Conservation (phyloP, 2,113 vertebrate species). For the Dolichallabes microphthalmus region DNA sequence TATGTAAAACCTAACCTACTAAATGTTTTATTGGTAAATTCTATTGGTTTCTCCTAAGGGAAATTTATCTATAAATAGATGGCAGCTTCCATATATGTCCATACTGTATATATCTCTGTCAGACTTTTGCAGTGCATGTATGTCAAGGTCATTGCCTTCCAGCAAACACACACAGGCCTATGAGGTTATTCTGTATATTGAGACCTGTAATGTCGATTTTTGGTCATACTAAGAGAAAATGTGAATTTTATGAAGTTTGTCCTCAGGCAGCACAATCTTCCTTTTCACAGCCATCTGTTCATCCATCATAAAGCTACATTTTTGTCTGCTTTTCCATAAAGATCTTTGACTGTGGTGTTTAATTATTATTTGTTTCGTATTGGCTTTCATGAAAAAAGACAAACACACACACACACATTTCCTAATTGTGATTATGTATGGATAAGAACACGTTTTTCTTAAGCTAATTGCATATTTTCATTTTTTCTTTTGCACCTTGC, state of each 20-base stretch:
- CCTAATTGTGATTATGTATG: neutral
- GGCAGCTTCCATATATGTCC: too few species aligned
- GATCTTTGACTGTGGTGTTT: neutral
- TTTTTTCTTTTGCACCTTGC: neutral
- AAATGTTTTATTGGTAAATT: neutral
- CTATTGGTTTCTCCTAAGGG: neutral
- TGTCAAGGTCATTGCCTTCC: neutral
- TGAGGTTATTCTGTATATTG: neutral
- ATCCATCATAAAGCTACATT: neutral
- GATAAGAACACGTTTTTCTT: neutral
- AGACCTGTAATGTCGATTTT: neutral
- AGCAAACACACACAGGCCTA: neutral
- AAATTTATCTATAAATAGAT: neutral
- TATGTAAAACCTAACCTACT: neutral
- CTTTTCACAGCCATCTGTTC: neutral
- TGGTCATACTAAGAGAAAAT: neutral
- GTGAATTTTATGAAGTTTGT: neutral
- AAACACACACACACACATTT: neutral
- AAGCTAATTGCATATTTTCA: neutral
- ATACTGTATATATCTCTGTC: neutral
- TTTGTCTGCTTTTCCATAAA: neutral
- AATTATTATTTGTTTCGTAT: neutral
- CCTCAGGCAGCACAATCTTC: neutral
- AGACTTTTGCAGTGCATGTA: neutral
- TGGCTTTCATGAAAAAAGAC: neutral